Evolutionary conservation across 2,113 vertebrate species (phyloP), one percentile per base, ranked within the genome.

Genomic region (Willisornis vidua): DNA sequence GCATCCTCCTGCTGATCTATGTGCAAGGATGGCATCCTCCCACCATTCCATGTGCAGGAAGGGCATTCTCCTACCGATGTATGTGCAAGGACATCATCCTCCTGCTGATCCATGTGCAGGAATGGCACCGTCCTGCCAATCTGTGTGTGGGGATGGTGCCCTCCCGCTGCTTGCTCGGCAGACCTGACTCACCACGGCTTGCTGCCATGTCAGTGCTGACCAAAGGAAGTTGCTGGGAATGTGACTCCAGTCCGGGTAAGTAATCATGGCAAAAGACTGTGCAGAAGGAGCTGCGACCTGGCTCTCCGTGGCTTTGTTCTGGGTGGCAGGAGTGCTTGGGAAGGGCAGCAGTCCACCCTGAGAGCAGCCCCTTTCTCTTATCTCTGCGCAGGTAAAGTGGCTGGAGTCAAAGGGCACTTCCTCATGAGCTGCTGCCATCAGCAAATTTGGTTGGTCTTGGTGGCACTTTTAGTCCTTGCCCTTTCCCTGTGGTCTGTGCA

Each of bases 381-480:
- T 24, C 61, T 85, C 74, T 1, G 1, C 0, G 0, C 26, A 35
- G 61, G 51, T 72, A 22, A 90, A 74, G 39, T 3, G 10, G 46
- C n/a, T 3, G 1, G 22, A 41, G 61, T 65, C 66, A 48, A 85
- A 75, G 39, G n/a, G 39, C 12, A 5, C 57, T 87, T 93, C 85
- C 66, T 75, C 10, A 0, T 1, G 5, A 29, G 66, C n/a, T 82
- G 74, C 74, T 3, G 1, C 62, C 1, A 0, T 73, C 3, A 5
- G n/a, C 57, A 87, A 46, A 67, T 73, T 68, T 2, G 1, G 25
- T 45, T 4, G 1, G 39, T 41, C 58, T 84, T 76, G 46, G 57
- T 14, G 4, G 19, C 43, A 54, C 1, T 1, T 71, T 80, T 23
- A 63, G 37, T 76, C 24, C 58, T 41, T 86, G 75, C 55, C 74